Base-by-base conservation (phyloP, 2,797 vertebrate species). In the Phoeniculus purpureus region DNA sequence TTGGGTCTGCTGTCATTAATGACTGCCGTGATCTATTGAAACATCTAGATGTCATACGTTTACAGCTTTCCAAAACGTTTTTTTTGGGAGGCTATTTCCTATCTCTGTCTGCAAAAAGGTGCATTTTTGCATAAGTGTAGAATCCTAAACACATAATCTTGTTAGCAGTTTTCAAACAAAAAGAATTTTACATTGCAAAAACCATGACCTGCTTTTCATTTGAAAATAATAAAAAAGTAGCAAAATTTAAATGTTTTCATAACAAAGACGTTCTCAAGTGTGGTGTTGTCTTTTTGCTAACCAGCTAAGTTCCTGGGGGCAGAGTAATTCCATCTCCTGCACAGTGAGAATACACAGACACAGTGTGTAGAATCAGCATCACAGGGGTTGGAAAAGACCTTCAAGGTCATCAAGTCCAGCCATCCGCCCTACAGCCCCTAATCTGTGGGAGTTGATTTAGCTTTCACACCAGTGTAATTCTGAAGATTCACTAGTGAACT, bases 11-110 rank as follows among this genome's bases (percentile, higher is more conserved):
- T 50, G 20, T 27, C 50, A 58, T 40, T 76, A 62, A 79, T 67
- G 67, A 62, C 25, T 60, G 13, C 45, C 61, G 27, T 52, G n/a
- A n/a, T 62, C 15, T 70, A 26, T 66, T 68, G 60, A 43, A 92
- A 73, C 25, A 10, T 37, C 21, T 34, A 75, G 23, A 51, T 87
- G 83, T 86, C 50, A 56, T 17, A 31, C 45, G 4, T 55, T 81
- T 59, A 13, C 21, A 87, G n/a, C 5, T 85, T 92, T 81, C 45
- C 73, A 81, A 87, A 56, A 4, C 15, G 72, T 14, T 80, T 59
- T 77, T 66, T 45, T 50, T 17, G 37, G 48, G 15, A 52, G 11
- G 27, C 7, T 55, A 29, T 76, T 86, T 88, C 47, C 16, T 25
- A 3, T 34, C 31, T 73, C 26, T 23, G 6, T 29, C 10, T 43